These are phyloP conservation scores for Connochaetes taurinus DNA, from an alignment of 2,113 vertebrate genomes.

Conservation along the genomic window DNA sequence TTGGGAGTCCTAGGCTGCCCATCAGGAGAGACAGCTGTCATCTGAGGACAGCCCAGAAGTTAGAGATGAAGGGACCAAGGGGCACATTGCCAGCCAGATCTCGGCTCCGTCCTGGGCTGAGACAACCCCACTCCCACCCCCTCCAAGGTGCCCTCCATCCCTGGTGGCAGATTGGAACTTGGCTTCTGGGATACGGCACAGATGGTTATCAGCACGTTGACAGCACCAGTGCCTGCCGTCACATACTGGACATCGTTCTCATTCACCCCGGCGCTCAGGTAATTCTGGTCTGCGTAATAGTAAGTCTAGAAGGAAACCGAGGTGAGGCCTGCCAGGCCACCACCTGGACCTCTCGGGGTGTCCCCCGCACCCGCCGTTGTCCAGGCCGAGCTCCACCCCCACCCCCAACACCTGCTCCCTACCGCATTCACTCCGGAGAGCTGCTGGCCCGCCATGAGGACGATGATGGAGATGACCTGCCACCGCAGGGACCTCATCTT, in stretches of 20 bases:
- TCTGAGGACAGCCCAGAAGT: neutral
- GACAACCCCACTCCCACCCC: fast-evolving
- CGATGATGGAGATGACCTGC: conserved; percentile 89
- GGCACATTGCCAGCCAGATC: fast-evolving
- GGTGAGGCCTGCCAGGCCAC: neutral
- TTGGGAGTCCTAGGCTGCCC: neutral
- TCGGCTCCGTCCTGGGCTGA: neutral
- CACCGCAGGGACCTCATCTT: conserved; percentile 85
- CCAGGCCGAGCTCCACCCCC: neutral
- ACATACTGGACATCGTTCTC: conserved; percentile 84
- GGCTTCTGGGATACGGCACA: conserved; percentile 68
- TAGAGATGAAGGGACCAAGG: fast-evolving
- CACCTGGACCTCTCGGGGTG: fast-evolving
- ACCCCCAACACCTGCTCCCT: fast-evolving
- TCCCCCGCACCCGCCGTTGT: fast-evolving
- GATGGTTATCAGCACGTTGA: conserved; percentile 90
- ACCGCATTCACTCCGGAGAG: conserved; percentile 92
- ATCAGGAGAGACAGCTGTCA: neutral
- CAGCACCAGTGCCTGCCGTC: conserved; percentile 88
- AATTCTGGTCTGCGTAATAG: conserved; percentile 93
- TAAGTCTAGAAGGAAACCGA: conserved; percentile 84
- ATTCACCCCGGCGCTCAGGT: conserved; percentile 83
- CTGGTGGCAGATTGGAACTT: fast-evolving
- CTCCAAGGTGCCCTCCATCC: fast-evolving
- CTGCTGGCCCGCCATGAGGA: conserved; percentile 93